Evolutionary conservation across 2,888 invertebrate genomes (phyloP).

Genomic region (Camponotus fellah): DNA sequence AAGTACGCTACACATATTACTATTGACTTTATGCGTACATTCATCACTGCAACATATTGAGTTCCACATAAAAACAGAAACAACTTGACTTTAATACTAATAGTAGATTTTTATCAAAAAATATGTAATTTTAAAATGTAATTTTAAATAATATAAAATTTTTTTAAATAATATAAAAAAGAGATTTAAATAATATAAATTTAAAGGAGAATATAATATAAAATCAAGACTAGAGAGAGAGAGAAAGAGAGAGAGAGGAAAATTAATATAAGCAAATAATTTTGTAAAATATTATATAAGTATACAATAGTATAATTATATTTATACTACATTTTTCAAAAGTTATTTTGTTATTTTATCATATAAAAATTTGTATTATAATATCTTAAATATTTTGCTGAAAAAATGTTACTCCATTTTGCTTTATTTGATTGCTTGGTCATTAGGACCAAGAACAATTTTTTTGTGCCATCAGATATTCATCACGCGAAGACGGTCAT

Average conservation of each 20-base stretch:
- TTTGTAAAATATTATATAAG: not conserved
- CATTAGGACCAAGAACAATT: not conserved
- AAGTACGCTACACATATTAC: conserved; percentile 22
- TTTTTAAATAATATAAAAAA: not conserved
- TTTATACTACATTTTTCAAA: not conserved
- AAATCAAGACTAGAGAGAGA: not conserved
- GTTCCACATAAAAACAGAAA: not conserved
- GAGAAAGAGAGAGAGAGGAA: not conserved
- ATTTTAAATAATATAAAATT: not conserved
- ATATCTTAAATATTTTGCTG: not conserved
- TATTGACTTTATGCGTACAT: conserved; percentile 16
- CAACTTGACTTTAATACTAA: not conserved
- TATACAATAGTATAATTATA: not conserved
- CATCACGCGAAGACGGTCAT: conserved; percentile 15
- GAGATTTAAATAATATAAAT: not conserved
- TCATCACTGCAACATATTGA: not conserved
- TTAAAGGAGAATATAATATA: not conserved
- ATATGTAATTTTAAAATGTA: not conserved
- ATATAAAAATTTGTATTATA: not conserved
- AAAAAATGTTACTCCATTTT: not conserved
- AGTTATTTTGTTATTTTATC: not conserved
- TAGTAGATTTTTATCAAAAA: conserved; percentile 2
- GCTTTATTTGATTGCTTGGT: not conserved
- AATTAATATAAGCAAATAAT: not conserved
- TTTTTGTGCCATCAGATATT: conserved; percentile 16